A percentile compares a stretch with the other conserved stretches of the same genome.
These are phyloP conservation scores for Drosophila ustulata DNA, from an alignment of 2,888 invertebrate genomes.

Conservation along the genomic window DNA sequence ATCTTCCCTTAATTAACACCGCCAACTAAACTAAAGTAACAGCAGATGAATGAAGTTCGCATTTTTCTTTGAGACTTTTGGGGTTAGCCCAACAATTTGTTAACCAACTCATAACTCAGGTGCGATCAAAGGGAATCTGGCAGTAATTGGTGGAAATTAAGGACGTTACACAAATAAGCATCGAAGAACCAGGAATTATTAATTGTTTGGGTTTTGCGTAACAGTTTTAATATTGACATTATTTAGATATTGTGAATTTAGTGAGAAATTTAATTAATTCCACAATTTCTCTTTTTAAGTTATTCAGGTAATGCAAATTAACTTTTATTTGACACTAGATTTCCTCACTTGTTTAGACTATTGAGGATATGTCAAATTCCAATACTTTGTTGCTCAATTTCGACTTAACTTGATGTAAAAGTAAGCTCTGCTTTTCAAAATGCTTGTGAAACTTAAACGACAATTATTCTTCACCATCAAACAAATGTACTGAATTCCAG, in stretches of 20 bases:
- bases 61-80: conserved; percentile 3
- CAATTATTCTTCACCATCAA: background rate
- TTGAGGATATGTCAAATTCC: too few species aligned
- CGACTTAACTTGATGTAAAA: background rate
- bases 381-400: background rate
- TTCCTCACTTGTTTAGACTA: too few species aligned
- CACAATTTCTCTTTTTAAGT: too few species aligned
- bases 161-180: background rate
- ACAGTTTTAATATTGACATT: background rate
- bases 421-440: conserved; percentile 6
- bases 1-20: conserved; percentile 33
- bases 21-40: conserved; percentile 6
- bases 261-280: too few species aligned
- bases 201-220: background rate
- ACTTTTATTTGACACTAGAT: too few species aligned
- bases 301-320: too few species aligned
- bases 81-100: conserved; percentile 23
- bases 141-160: background rate
- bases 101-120: conserved; percentile 1
- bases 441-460: background rate
- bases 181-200: background rate
- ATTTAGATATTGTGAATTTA: too few species aligned
- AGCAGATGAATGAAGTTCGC: conserved; percentile 8
- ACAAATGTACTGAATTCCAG: background rate
- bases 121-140: conserved; percentile 33